phyloP scores from a whole-genome alignment of 2,113 vertebrate species.

The Bagarius yarrelli region DNA sequence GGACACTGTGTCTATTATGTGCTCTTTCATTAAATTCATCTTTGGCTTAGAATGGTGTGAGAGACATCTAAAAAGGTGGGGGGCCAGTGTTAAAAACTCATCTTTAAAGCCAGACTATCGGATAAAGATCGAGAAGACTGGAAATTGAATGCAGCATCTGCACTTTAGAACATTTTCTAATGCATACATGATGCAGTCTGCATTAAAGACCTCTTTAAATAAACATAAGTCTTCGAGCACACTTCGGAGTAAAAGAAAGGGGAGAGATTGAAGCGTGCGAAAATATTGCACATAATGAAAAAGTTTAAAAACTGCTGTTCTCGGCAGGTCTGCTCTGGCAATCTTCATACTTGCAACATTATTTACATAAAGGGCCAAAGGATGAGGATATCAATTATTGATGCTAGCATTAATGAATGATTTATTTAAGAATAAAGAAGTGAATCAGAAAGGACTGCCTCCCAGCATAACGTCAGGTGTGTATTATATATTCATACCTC shows the following conservation, averaged over 20 bases:
- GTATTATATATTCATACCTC: constrained; percentile 79
- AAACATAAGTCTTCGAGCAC: constrained; percentile 43
- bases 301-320: constrained; percentile 73
- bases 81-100: constrained; percentile 14
- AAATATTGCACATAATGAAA: constrained; percentile 60
- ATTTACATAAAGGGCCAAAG: constrained; percentile 79
- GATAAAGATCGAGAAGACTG: constrained; percentile 22
- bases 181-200: constrained; percentile 45
- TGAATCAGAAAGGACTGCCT: constrained; percentile 76
- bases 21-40: constrained; percentile 40
- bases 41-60: constrained; percentile 20
- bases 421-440: constrained; percentile 71
- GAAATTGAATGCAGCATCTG: constrained; percentile 7
- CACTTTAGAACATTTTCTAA: constrained; percentile 35
- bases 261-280: constrained; percentile 31
- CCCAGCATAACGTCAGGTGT: constrained; percentile 66
- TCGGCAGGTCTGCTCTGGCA: constrained; percentile 70
- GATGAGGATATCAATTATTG: constrained; percentile 78
- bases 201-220: constrained; percentile 45
- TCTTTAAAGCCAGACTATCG: constrained; percentile 3
- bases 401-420: constrained; percentile 76
- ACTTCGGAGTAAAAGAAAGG: not conserved
- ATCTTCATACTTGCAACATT: constrained; percentile 73
- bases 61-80: not conserved
- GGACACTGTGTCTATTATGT: constrained; percentile 44